A percentile compares a stretch with the other conserved stretches of the same genome.
Conservation (phyloP, 2,888 invertebrate genomes). For the Plusia festucae region DNA sequence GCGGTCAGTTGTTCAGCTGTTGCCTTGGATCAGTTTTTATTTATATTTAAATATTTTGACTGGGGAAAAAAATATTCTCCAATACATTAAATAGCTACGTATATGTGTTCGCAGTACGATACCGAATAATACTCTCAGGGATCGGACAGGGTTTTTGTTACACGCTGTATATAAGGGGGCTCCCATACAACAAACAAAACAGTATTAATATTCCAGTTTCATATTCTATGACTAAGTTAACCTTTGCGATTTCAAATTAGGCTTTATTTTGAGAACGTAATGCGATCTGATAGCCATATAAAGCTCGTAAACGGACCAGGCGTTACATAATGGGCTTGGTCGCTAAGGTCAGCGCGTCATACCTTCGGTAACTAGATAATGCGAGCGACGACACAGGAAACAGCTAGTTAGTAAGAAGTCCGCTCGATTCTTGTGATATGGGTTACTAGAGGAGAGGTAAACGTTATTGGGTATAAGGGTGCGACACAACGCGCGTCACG, state of each 20-base stretch:
- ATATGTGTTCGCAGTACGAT: no score
- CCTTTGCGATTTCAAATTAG: not conserved
- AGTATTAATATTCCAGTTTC: not conserved
- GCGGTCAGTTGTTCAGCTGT: no score
- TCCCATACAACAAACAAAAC: no score
- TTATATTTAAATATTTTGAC: no score
- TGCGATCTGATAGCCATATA: constrained; percentile 46
- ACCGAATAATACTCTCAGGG: no score
- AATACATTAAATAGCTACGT: no score
- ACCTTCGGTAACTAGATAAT: constrained; percentile 31
- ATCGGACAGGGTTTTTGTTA: no score
- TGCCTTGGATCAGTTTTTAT: no score
- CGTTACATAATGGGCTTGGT: constrained; percentile 35
- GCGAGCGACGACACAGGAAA: constrained; percentile 51
- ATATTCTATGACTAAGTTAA: not conserved
- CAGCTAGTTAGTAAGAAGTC: constrained; percentile 55
- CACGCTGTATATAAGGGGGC: no score
- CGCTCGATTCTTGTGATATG: constrained; percentile 53
- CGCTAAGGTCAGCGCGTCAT: constrained; percentile 47
- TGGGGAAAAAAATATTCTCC: no score
- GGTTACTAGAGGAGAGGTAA: constrained; percentile 56
- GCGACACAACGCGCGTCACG: constrained; percentile 40
- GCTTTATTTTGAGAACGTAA: constrained; percentile 32
- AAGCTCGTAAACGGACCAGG: constrained; percentile 16
- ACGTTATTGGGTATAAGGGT: not conserved